Evolutionary conservation across 2,797 vertebrate species (phyloP).

Genomic region (Coregonus sp.): DNA sequence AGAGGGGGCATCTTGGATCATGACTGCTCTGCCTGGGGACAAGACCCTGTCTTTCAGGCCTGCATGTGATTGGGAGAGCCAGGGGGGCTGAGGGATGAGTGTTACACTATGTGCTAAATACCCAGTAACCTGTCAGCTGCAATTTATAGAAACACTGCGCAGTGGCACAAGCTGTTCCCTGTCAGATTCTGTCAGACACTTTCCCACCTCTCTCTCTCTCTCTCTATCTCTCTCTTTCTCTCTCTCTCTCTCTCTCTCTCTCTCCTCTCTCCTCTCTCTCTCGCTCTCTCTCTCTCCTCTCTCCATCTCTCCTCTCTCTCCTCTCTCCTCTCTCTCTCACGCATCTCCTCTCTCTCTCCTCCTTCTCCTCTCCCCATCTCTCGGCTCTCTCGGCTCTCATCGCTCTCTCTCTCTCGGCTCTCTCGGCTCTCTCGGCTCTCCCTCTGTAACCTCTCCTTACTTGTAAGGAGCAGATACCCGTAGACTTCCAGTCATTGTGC

Average conservation of each 20-base stretch:
- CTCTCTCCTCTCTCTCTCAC: not conserved
- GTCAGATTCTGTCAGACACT: conserved; percentile 53
- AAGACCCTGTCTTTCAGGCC: conserved; percentile 45
- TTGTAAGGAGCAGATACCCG: not conserved
- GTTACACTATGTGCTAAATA: conserved; percentile 72
- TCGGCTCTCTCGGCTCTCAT: too few relatives aligned
- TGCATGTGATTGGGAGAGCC: conserved; percentile 49
- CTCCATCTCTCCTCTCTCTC: not conserved
- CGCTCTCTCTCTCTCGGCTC: too few relatives aligned
- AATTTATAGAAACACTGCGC: conserved; percentile 77
- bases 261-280: not conserved
- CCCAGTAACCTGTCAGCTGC: conserved; percentile 73
- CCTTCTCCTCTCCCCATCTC: not conserved
- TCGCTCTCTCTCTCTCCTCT: too few relatives aligned
- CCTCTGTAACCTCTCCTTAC: not conserved
- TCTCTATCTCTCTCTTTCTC: not conserved
- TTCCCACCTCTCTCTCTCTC: conserved; percentile 33
- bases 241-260: too few relatives aligned
- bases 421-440: too few relatives aligned
- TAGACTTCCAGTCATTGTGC: too few relatives aligned
- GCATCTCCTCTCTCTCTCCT: not conserved
- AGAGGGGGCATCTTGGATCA: conserved; percentile 18
- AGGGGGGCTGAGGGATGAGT: conserved; percentile 40
- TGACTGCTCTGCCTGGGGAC: conserved; percentile 55
- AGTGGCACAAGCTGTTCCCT: conserved; percentile 61